These are phyloP conservation scores for Pristionchus fissidentatus DNA, from an alignment of 2,888 invertebrate species.

Conservation along the genomic window DNA sequence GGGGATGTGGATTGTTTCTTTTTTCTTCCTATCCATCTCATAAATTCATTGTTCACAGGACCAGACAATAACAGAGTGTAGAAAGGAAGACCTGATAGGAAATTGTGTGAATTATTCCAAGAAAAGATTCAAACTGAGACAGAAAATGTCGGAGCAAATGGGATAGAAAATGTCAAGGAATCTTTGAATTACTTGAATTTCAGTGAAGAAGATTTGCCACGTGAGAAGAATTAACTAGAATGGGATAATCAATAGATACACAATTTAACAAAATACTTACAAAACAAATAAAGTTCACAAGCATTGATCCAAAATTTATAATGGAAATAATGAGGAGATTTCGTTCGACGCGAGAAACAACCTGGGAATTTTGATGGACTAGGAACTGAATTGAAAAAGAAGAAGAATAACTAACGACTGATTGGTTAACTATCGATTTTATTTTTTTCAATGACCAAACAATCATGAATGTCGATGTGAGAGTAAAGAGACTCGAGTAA, in stretches of 20 bases:
- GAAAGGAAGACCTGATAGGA: neutral
- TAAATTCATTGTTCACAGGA: neutral
- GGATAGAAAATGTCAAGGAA: conserved; percentile 15
- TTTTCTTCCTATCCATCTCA: neutral
- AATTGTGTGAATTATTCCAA: neutral
- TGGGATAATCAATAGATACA: neutral
- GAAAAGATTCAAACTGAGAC: neutral
- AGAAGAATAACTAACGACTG: neutral
- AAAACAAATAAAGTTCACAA: neutral
- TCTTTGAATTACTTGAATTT: neutral
- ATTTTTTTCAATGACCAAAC: neutral
- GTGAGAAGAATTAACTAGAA: neutral
- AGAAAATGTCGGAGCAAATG: conserved; percentile 11
- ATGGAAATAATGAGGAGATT: neutral
- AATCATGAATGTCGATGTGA: neutral
- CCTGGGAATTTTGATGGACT: neutral
- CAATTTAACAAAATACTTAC: neutral
- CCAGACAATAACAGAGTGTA: neutral
- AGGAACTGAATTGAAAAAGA: neutral
- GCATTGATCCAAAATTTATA: neutral
- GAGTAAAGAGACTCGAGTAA: neutral
- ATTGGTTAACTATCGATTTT: neutral
- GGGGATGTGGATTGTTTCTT: neutral
- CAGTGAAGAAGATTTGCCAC: neutral
- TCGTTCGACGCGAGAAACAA: neutral